phyloP scores from a whole-genome alignment of 2,113 vertebrate species.

The Apaloderma vittatum region DNA sequence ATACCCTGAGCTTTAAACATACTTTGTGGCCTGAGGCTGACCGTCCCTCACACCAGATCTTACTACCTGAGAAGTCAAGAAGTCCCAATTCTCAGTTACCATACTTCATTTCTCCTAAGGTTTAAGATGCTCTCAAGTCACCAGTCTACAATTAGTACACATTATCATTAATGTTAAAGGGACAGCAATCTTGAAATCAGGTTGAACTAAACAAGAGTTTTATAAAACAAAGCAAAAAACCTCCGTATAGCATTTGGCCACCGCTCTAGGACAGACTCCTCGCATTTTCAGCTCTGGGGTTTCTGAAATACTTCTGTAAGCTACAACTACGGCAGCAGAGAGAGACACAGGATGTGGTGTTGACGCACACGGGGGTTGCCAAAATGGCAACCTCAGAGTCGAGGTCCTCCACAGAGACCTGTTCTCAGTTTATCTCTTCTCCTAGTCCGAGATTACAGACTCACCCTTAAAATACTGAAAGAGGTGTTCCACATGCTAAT shows the following conservation, averaged over 20 bases:
- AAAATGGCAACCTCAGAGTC: too few relatives aligned
- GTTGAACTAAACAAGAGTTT: not conserved
- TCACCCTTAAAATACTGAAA: not conserved
- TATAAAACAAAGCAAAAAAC: not conserved
- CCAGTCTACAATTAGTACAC: not conserved
- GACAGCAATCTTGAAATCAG: not conserved
- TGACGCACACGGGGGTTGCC: fast-evolving
- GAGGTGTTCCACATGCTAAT: fast-evolving
- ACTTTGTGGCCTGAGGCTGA: not conserved
- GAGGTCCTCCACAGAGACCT: not conserved
- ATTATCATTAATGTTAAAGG: not conserved
- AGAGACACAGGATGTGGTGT: not conserved
- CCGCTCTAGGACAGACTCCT: not conserved
- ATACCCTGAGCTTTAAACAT: not conserved
- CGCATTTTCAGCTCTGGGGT: not conserved
- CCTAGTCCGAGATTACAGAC: not conserved
- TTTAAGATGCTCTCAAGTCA: not conserved
- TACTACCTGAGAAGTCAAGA: not conserved
- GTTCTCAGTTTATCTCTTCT: not conserved
- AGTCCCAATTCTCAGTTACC: not conserved
- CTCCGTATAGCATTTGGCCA: not conserved
- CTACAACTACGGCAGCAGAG: not conserved
- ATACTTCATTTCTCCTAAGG: not conserved
- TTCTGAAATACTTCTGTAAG: not conserved
- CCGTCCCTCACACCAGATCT: not conserved